Percentiles rank a stretch among this genome's conserved stretches.
Conservation (phyloP, 2,797 vertebrate species). For the Rhinoraja longicauda region DNA sequence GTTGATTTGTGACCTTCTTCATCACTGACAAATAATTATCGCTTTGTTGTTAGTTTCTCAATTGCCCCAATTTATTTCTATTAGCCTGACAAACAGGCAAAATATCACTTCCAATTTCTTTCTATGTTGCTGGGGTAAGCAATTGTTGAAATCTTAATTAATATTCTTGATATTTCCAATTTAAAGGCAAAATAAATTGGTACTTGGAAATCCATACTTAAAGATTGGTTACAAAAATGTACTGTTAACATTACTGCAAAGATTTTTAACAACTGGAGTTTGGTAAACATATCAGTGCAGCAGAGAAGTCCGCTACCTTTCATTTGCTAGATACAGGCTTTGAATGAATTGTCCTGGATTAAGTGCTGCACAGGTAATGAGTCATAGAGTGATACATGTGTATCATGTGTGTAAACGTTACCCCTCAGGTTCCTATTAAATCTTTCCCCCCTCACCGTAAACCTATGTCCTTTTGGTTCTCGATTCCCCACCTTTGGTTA, state of each 20-base stretch:
- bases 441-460: no score
- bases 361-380: background rate
- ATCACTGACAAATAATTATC: background rate
- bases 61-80: background rate
- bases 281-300: background rate
- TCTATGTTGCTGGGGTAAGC: background rate
- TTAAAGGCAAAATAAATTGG: background rate
- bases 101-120: background rate
- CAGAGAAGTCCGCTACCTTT: background rate
- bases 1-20: background rate
- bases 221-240: no score
- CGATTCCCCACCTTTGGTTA: no score
- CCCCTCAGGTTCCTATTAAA: no score
- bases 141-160: background rate
- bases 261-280: background rate
- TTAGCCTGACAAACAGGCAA: background rate
- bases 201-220: background rate
- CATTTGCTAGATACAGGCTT: background rate
- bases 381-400: no score
- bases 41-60: background rate
- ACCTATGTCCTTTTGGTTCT: no score
- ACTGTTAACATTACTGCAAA: background rate
- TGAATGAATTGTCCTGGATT: background rate
- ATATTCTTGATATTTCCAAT: background rate
- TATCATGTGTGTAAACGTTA: no score